Evolutionary conservation across 2,888 invertebrate species (phyloP).

Genomic region (Phlogophora meticulosa): DNA sequence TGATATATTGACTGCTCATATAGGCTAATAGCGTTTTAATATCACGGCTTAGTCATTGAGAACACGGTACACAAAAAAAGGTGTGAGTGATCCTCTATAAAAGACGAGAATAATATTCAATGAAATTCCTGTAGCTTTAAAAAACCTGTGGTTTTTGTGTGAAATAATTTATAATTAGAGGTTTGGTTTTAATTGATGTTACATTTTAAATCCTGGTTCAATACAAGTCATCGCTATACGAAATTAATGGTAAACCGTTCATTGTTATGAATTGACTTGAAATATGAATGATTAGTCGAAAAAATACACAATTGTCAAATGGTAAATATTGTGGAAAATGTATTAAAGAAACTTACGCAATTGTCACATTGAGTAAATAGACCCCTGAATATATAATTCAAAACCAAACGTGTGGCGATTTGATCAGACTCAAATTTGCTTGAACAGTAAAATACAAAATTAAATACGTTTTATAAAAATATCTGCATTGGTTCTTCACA

Average conservation of each 20-base stretch:
- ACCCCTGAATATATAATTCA: background rate
- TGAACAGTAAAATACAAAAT: too few species aligned
- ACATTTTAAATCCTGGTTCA: background rate
- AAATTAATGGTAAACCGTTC: background rate
- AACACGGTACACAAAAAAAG: slow-evolving; percentile 70
- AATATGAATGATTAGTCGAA: too few species aligned
- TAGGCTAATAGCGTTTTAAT: slow-evolving; percentile 90
- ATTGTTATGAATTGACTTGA: background rate
- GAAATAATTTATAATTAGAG: slow-evolving; percentile 61
- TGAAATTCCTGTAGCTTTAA: slow-evolving; percentile 59
- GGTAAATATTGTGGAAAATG: too few species aligned
- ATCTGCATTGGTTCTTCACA: too few species aligned
- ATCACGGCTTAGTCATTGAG: slow-evolving; percentile 84
- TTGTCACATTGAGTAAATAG: too few species aligned
- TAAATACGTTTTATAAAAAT: too few species aligned
- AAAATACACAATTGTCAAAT: background rate
- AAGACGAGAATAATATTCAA: slow-evolving; percentile 64
- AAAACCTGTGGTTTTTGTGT: slow-evolving; percentile 56
- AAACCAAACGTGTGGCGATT: slow-evolving; percentile 10
- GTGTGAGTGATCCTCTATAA: slow-evolving; percentile 66
- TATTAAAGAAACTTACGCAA: too few species aligned
- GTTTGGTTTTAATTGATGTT: slow-evolving; percentile 53
- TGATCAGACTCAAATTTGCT: background rate
- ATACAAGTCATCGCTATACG: background rate
- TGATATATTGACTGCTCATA: slow-evolving; percentile 86